Percentiles rank a stretch among this genome's conserved stretches.
Evolutionary conservation across 2,113 vertebrate species (phyloP).

Genomic region (Malurus melanocephalus): DNA sequence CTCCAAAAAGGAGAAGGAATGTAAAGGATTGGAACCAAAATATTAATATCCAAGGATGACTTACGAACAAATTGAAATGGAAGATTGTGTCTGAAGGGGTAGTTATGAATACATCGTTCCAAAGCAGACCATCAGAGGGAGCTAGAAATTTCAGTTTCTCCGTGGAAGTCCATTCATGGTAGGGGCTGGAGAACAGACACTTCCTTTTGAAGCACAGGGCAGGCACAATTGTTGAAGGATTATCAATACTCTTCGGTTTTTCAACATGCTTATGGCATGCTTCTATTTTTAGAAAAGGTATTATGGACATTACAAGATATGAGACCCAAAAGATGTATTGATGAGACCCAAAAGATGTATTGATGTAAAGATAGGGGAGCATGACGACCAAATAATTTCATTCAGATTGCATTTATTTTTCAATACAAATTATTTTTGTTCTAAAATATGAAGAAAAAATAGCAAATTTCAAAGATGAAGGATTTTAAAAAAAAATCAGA

Average conservation of each 20-base stretch:
- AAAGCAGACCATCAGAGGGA: slow-evolving; percentile 12
- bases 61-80: not conserved
- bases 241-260: not conserved
- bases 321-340: not conserved
- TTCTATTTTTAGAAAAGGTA: not conserved
- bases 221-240: not conserved
- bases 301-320: not conserved
- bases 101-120: not conserved
- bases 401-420: not conserved
- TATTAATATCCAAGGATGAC: not conserved
- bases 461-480: not conserved
- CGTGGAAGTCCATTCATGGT: not conserved
- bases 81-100: not conserved
- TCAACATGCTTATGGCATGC: not conserved
- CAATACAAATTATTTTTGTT: not conserved
- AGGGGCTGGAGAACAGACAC: not conserved
- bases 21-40: not conserved
- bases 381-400: not conserved
- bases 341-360: not conserved
- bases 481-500: not conserved
- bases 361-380: not conserved
- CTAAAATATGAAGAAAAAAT: not conserved
- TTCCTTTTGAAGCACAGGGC: not conserved
- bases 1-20: not conserved
- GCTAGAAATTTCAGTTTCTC: not conserved